Conservation (phyloP, 1,140 invertebrate species). For the Cheumatopsyche charites region DNA sequence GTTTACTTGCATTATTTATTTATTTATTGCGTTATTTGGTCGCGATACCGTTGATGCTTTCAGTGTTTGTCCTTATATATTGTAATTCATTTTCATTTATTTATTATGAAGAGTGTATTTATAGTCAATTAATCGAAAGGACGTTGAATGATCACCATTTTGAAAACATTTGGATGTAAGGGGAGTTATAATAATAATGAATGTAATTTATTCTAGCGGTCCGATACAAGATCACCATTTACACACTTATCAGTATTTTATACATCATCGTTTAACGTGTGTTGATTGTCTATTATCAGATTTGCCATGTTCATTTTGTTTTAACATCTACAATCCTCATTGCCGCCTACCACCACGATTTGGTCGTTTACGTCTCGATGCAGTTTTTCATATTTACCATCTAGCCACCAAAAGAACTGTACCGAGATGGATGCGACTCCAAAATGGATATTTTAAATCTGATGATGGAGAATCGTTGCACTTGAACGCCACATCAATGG, state of each 20-base stretch:
- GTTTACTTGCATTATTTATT: conserved; percentile 36
- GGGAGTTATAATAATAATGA: neutral
- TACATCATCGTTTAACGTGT: neutral
- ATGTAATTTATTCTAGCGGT: neutral
- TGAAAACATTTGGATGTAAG: conserved; percentile 1
- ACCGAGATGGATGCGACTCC: neutral
- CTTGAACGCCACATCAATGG: conserved; percentile 18
- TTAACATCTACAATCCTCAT: conserved; percentile 16
- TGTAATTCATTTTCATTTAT: neutral
- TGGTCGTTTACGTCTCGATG: conserved; percentile 3
- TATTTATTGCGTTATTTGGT: conserved; percentile 30
- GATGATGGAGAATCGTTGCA: neutral
- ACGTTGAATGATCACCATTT: neutral
- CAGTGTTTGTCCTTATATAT: neutral
- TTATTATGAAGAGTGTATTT: conserved; percentile 2
- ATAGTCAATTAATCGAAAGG: neutral
- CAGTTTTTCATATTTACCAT: conserved; percentile 31
- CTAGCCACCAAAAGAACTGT: conserved; percentile 22
- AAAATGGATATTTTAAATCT: neutral
- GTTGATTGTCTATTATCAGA: neutral
- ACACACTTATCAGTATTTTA: conserved; percentile 20
- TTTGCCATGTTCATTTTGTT: neutral
- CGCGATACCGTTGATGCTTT: conserved; percentile 22
- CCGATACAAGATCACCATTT: neutral
- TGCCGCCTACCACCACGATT: neutral